Evolutionary conservation across 2,113 vertebrate genomes (phyloP).

Genomic region (Mobula birostris): DNA sequence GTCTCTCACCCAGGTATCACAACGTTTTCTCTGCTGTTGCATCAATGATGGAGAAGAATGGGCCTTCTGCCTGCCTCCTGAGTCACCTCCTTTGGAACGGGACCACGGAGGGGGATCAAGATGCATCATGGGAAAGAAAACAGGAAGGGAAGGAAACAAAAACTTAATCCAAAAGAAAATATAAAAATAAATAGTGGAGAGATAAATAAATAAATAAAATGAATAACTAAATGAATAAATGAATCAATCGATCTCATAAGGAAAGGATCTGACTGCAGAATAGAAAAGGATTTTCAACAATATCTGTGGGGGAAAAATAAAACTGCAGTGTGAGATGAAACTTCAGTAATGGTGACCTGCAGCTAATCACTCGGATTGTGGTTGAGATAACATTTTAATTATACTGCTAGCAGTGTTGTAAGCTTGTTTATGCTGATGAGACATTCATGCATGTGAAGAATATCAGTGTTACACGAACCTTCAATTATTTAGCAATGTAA

Average conservation of each 20-base stretch:
- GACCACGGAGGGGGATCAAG: too few species aligned
- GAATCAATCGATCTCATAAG: not conserved
- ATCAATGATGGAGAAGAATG: too few species aligned
- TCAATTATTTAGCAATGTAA: not conserved
- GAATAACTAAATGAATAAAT: too few species aligned
- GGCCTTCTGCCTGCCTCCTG: too few species aligned
- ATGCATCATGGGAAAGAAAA: too few species aligned
- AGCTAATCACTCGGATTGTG: not conserved
- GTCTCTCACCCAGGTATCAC: too few species aligned
- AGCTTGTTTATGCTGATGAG: not conserved
- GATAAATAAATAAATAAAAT: too few species aligned
- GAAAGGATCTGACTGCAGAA: not conserved
- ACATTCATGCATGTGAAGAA: not conserved
- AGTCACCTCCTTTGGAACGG: too few species aligned
- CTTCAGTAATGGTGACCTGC: not conserved
- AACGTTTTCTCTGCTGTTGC: too few species aligned
- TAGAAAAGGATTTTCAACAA: not conserved
- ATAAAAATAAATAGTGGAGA: too few species aligned
- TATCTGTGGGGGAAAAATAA: not conserved
- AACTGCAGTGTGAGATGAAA: not conserved
- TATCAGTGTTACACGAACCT: not conserved
- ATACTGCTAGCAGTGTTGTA: not conserved
- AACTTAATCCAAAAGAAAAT: too few species aligned
- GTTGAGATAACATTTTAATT: not conserved
- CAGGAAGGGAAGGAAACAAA: too few species aligned